Evolutionary conservation across 2,888 invertebrate species (phyloP).

Genomic region (Eulithis prunata): DNA sequence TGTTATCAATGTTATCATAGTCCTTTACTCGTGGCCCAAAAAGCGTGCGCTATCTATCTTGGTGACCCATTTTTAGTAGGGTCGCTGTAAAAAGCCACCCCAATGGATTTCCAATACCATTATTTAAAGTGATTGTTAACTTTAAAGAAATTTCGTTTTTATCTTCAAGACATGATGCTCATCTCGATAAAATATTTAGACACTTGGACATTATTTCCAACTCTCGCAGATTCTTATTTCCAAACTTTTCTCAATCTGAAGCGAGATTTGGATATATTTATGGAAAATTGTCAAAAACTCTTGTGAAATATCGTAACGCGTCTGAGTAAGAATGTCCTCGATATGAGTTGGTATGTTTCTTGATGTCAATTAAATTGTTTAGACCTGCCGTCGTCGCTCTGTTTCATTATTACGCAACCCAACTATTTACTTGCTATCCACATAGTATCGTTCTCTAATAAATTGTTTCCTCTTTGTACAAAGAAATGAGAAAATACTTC

Average conservation of each 20-base stretch:
- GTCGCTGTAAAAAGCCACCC: conserved; percentile 18
- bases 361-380: conserved; percentile 3
- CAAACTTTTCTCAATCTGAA: background rate
- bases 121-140: conserved; percentile 20
- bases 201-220: background rate
- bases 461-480: too few relatives aligned
- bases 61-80: conserved; percentile 18
- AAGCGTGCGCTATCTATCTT: conserved; percentile 31
- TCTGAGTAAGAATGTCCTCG: background rate
- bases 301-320: background rate
- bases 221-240: background rate
- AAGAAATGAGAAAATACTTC: too few relatives aligned
- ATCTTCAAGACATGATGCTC: background rate
- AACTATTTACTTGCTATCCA: too few relatives aligned
- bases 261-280: conserved; percentile 1
- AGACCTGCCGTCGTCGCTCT: background rate
- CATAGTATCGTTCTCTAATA: too few relatives aligned
- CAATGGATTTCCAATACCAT: conserved; percentile 34
- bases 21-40: conserved; percentile 13
- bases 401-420: too few relatives aligned
- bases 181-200: background rate
- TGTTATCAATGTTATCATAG: conserved; percentile 19
- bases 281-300: background rate
- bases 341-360: background rate
- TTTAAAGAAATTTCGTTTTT: conserved; percentile 7